Evolutionary conservation across 2,113 vertebrate species (phyloP).

Genomic region (Macquaria australasica): DNA sequence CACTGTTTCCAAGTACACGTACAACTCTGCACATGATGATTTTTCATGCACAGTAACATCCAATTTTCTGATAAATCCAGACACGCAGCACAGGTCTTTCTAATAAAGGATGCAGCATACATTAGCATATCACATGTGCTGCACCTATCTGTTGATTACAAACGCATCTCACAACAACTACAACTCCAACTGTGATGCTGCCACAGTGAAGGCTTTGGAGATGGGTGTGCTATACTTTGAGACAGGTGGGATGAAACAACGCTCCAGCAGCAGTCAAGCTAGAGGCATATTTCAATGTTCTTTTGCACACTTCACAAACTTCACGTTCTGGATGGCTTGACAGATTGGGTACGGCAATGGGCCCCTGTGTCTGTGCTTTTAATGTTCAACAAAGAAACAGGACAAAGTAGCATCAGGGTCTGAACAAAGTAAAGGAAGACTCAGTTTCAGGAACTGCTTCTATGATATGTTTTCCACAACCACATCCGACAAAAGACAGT

Average conservation of each 20-base stretch:
- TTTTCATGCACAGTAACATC: conserved; percentile 56
- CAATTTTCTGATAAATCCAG: conserved; percentile 66
- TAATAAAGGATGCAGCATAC: conserved; percentile 60
- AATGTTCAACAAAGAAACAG: conserved; percentile 66
- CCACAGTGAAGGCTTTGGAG: conserved; percentile 63
- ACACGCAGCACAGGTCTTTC: conserved; percentile 42
- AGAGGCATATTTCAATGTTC: conserved; percentile 60
- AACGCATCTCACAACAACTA: conserved; percentile 54
- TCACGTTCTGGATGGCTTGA: conserved; percentile 71
- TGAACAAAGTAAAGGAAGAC: conserved; percentile 51
- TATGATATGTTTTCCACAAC: conserved; percentile 64
- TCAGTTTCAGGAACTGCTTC: conserved; percentile 33
- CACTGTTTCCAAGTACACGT: conserved; percentile 39
- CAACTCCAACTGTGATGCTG: conserved; percentile 68
- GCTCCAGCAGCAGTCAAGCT: conserved; percentile 57
- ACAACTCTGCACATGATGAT: conserved; percentile 28
- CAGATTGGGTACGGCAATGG: conserved; percentile 80
- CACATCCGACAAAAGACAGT: conserved; percentile 48
- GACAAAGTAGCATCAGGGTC: conserved; percentile 60
- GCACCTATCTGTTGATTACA: conserved; percentile 75
- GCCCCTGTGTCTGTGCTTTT: conserved; percentile 62
- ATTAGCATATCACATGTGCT: conserved; percentile 76
- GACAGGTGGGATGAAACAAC: conserved; percentile 75
- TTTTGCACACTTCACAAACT: conserved; percentile 69
- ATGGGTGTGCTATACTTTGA: conserved; percentile 59